These are phyloP conservation scores for Diorhabda sublineata DNA, from an alignment of 1,140 invertebrate genomes.

Conservation along the genomic window DNA sequence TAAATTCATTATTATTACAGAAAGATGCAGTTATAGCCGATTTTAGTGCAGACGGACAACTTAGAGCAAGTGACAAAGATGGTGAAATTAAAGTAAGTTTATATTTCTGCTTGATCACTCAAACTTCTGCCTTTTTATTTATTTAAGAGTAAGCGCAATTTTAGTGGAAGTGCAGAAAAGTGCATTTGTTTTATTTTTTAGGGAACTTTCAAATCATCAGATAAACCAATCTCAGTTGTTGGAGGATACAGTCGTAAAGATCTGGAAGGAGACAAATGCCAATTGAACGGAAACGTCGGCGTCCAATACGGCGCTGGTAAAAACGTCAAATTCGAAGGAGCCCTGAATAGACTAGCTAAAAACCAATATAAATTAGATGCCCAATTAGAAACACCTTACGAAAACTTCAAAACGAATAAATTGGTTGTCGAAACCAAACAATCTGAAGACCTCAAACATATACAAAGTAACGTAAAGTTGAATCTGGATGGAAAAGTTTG, in stretches of 20 bases:
- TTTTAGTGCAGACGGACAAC: slow-evolving; percentile 35
- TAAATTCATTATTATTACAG: slow-evolving; percentile 4
- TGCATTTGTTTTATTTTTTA: neutral
- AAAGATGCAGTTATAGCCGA: slow-evolving; percentile 27
- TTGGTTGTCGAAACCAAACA: slow-evolving; percentile 53
- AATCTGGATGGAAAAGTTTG: slow-evolving; percentile 52
- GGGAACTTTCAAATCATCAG: slow-evolving; percentile 29
- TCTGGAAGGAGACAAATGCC: slow-evolving; percentile 17
- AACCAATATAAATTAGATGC: slow-evolving; percentile 47
- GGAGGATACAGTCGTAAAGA: slow-evolving; percentile 28
- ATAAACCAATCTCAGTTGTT: slow-evolving; percentile 28
- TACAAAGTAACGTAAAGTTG: slow-evolving; percentile 45
- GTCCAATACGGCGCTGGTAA: slow-evolving; percentile 57
- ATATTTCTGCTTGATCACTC: neutral
- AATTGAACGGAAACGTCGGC: slow-evolving; percentile 37
- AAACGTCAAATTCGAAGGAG: slow-evolving; percentile 46
- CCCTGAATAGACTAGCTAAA: slow-evolving; percentile 44
- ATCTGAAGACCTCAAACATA: slow-evolving; percentile 49
- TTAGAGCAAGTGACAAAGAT: slow-evolving; percentile 23
- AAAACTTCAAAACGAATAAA: slow-evolving; percentile 54
- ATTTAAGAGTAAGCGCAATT: neutral
- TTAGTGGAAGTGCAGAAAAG: neutral
- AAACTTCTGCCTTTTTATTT: slow-evolving; percentile 4
- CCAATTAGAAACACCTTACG: slow-evolving; percentile 50
- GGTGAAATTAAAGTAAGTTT: slow-evolving; percentile 27